Conservation (phyloP, 2,888 invertebrate species). For the Mesorhabditis spiculigera region DNA sequence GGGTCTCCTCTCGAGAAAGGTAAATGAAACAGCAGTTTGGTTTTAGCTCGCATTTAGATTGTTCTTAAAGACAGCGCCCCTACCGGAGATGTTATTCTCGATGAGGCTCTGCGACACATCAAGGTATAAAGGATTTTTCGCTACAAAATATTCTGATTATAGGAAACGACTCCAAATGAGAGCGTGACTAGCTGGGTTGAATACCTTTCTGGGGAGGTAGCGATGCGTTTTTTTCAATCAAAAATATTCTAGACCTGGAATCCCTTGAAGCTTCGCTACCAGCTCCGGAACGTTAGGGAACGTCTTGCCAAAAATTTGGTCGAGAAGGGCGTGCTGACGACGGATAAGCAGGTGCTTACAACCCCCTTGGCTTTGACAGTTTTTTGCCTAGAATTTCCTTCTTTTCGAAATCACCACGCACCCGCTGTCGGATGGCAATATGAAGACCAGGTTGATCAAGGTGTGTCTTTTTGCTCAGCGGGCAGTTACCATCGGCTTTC, state of each 20-base stretch:
- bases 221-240: not conserved
- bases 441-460: conserved; percentile 92
- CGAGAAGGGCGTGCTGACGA: conserved; percentile 70
- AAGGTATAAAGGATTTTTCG: conserved; percentile 64
- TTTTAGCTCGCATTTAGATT: conserved; percentile 32
- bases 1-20: conserved; percentile 80
- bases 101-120: conserved; percentile 86
- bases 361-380: conserved; percentile 90
- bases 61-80: conserved; percentile 81
- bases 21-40: conserved; percentile 56
- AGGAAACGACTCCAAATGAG: conserved; percentile 91
- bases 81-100: conserved; percentile 90
- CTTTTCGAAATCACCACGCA: conserved; percentile 99
- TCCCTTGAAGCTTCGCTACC: conserved; percentile 93
- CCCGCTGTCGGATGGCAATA: conserved; percentile 88
- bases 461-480: conserved; percentile 23
- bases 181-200: conserved; percentile 99
- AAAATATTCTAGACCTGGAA: conserved; percentile 77
- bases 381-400: conserved; percentile 96
- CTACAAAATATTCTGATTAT: not conserved
- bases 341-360: conserved; percentile 25
- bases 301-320: conserved; percentile 97
- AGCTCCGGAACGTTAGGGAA: conserved; percentile 96
- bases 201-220: conserved; percentile 83
- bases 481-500: conserved; percentile 63